Evolutionary conservation across 2,888 invertebrate genomes (phyloP).

Genomic region (Diarsia rubi): DNA sequence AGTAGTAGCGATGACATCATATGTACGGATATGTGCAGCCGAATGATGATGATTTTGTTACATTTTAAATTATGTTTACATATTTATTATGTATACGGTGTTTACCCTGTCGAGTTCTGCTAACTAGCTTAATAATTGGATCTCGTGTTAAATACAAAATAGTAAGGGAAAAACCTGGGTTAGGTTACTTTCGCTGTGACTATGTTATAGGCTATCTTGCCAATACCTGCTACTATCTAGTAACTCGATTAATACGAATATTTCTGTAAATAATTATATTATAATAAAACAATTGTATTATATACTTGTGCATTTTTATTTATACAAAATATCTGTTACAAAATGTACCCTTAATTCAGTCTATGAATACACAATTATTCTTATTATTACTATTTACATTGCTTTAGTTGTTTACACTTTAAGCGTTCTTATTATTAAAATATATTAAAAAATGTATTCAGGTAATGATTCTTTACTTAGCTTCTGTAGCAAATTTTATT

Average conservation of each 20-base stretch:
- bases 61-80: neutral
- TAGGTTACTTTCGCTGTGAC: slow-evolving; percentile 8
- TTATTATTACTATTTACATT: slow-evolving; percentile 56
- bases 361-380: slow-evolving; percentile 55
- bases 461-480: neutral
- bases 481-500: slow-evolving; percentile 8
- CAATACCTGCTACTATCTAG: slow-evolving; percentile 30
- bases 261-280: slow-evolving; percentile 62
- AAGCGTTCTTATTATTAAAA: slow-evolving; percentile 20
- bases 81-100: no score
- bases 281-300: slow-evolving; percentile 63
- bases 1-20: no score
- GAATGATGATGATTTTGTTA: neutral
- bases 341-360: slow-evolving; percentile 65
- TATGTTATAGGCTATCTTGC: slow-evolving; percentile 18
- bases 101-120: neutral
- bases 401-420: slow-evolving; percentile 12
- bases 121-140: neutral
- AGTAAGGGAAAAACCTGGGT: neutral
- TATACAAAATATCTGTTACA: slow-evolving; percentile 62
- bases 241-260: slow-evolving; percentile 49
- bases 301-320: slow-evolving; percentile 56
- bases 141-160: neutral
- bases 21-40: neutral
- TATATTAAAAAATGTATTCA: slow-evolving; percentile 33